Evolutionary conservation across 1,140 invertebrate genomes (phyloP).

Genomic region (Aphaenogaster ashmeadi): DNA sequence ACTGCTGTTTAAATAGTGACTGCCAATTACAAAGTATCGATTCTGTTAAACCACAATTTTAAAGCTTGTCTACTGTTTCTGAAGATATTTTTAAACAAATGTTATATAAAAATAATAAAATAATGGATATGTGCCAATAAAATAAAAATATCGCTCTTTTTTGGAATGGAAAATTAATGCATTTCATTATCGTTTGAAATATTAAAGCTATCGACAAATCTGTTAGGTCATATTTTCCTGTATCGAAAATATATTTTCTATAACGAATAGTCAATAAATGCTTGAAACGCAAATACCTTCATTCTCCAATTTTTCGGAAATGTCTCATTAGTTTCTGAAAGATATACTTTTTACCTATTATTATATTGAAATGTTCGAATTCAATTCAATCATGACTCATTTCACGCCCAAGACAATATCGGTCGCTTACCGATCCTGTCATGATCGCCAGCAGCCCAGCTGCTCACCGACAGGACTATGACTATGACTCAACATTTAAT

Average conservation of each 20-base stretch:
- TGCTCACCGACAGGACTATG: conserved; percentile 8
- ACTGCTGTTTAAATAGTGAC: neutral
- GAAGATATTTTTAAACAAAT: neutral
- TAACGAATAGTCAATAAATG: neutral
- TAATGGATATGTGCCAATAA: neutral
- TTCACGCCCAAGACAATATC: conserved; percentile 3
- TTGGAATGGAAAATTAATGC: neutral
- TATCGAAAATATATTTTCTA: neutral
- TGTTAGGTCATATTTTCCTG: neutral
- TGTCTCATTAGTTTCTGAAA: neutral
- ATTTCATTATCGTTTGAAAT: neutral
- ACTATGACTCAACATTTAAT: conserved; percentile 53
- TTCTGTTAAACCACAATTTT: neutral
- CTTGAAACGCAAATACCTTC: neutral
- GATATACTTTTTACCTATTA: neutral
- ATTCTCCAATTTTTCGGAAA: neutral
- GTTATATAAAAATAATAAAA: neutral
- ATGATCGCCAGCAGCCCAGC: conserved; percentile 1
- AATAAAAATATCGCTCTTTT: neutral
- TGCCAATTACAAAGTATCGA: neutral
- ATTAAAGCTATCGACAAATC: neutral
- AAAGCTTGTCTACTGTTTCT: neutral
- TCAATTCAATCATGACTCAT: neutral
- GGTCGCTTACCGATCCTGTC: conserved; percentile 19
- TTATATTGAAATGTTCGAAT: neutral